Evolutionary conservation across 2,797 vertebrate genomes (phyloP).

Genomic region (Luscinia luscinia): DNA sequence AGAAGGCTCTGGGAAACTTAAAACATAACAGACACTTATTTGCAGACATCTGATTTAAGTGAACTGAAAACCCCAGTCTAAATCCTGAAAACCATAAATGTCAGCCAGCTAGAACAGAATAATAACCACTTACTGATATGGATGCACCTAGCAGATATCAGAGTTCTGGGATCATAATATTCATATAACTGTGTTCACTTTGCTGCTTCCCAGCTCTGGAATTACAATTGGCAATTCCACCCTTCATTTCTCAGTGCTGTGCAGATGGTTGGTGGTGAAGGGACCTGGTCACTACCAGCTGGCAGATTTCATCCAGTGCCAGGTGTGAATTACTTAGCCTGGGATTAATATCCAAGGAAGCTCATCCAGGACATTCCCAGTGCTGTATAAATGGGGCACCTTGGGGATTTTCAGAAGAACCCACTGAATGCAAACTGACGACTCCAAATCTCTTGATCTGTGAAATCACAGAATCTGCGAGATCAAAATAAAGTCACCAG

Average conservation of each 20-base stretch:
- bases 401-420: background rate
- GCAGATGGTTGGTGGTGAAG: background rate
- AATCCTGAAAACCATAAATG: conserved; percentile 55
- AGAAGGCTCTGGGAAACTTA: conserved; percentile 60
- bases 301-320: background rate
- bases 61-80: conserved; percentile 54
- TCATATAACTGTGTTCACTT: conserved; percentile 6
- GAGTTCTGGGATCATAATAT: conserved; percentile 27
- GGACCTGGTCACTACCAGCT: background rate
- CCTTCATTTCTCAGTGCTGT: background rate
- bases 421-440: background rate
- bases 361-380: background rate
- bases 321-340: background rate
- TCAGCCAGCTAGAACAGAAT: conserved; percentile 64
- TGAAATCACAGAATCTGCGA: background rate
- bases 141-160: conserved; percentile 54
- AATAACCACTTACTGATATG: conserved; percentile 32
- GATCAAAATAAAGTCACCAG: background rate
- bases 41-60: conserved; percentile 61
- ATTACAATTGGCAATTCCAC: background rate
- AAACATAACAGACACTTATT: conserved; percentile 66
- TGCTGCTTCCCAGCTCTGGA: background rate
- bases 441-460: background rate
- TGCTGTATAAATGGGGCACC: accelerated
- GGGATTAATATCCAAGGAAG: background rate